Evolutionary conservation across 2,113 vertebrate species (phyloP).

Genomic region (Parotia lawesii): DNA sequence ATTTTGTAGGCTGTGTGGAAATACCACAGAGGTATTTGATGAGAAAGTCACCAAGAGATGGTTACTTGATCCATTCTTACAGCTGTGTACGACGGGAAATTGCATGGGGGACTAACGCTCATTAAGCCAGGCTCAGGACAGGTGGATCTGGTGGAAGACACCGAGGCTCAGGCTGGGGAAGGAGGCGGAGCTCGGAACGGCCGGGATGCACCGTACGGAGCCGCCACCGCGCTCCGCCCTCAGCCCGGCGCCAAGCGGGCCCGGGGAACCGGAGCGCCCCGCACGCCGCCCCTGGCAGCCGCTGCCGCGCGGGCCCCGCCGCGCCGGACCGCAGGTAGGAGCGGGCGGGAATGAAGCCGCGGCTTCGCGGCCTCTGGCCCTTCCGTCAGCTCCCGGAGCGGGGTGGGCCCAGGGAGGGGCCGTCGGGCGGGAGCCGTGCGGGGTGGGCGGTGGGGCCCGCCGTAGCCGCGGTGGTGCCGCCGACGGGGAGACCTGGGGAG

Average conservation of each 20-base stretch:
- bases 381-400: not conserved
- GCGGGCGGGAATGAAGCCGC: rapidly evolving
- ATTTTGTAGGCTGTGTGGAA: too few relatives aligned
- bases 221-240: not conserved
- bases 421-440: not conserved
- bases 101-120: rapidly evolving
- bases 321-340: not conserved
- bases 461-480: too few relatives aligned
- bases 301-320: not conserved
- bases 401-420: too few relatives aligned
- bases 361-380: not conserved
- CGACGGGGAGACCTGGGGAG: not conserved
- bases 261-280: not conserved
- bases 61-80: too few relatives aligned
- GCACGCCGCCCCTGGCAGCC: not conserved
- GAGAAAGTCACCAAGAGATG: not conserved
- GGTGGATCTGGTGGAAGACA: rapidly evolving
- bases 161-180: rapidly evolving
- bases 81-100: not conserved
- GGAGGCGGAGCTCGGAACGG: not conserved
- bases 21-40: not conserved
- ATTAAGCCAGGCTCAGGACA: rapidly evolving
- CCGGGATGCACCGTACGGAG: not conserved
- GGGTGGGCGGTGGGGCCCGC: not conserved
- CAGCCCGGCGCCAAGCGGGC: not conserved